These are phyloP conservation scores for Rhorus exstirpatorius DNA, from an alignment of 2,888 invertebrate genomes.

Conservation along the genomic window DNA sequence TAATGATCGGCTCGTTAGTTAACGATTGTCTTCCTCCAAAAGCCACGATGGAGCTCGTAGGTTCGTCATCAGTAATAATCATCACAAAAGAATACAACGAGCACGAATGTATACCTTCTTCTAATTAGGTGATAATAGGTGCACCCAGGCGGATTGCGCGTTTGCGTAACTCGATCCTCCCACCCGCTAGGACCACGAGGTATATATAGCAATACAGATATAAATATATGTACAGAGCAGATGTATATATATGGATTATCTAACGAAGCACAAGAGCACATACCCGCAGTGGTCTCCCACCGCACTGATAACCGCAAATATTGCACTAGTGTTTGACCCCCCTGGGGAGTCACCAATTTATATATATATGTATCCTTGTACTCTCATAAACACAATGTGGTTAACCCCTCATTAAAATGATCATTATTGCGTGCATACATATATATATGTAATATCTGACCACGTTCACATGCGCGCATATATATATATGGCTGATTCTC, in stretches of 20 bases:
- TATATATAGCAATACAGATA: conserved; percentile 1
- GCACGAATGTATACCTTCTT: conserved; percentile 71
- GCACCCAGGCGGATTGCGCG: conserved; percentile 56
- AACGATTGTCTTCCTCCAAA: background rate
- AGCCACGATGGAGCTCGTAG: conserved; percentile 1
- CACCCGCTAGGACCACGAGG: conserved; percentile 22
- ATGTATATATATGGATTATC: background rate
- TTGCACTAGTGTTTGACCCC: conserved; percentile 17
- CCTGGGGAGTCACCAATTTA: background rate
- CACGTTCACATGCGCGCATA: too few relatives aligned
- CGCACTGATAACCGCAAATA: conserved; percentile 37
- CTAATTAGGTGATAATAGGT: conserved; percentile 76
- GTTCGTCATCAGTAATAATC: conserved; percentile 37
- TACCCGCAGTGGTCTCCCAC: conserved; percentile 21
- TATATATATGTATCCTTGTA: background rate
- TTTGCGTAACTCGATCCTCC: conserved; percentile 58
- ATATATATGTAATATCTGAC: background rate
- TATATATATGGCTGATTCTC: too few relatives aligned
- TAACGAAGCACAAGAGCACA: background rate
- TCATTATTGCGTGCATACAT: background rate
- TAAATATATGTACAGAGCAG: background rate
- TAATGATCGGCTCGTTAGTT: conserved; percentile 49
- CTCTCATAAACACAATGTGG: conserved; percentile 20
- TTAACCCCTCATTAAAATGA: conserved; percentile 22
- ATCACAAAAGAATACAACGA: conserved; percentile 73